These are phyloP conservation scores for Panagrolaimus sp. DNA, from an alignment of 1,140 invertebrate species.

Conservation along the genomic window DNA sequence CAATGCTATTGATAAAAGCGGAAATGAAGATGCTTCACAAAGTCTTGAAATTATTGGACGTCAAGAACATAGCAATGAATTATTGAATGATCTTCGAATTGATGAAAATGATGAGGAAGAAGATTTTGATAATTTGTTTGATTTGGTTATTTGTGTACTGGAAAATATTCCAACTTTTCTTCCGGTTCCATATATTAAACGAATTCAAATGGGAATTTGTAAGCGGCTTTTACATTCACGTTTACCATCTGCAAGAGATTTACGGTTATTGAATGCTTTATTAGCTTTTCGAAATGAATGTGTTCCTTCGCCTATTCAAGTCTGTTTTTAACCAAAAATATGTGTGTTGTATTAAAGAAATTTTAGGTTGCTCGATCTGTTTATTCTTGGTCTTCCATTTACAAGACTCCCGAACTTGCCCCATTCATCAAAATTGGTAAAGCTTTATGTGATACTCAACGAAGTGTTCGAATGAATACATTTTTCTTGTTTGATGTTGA, in stretches of 20 bases:
- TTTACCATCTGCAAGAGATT: not conserved
- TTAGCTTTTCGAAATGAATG: not conserved
- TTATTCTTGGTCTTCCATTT: not conserved
- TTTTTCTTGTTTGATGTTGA: no score
- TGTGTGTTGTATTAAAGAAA: not conserved
- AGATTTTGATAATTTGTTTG: not conserved
- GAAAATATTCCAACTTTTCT: not conserved
- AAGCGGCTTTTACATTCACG: not conserved
- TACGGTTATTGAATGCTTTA: constrained; percentile 7
- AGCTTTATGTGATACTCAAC: not conserved
- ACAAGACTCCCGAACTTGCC: not conserved
- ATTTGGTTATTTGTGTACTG: not conserved
- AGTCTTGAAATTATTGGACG: no score
- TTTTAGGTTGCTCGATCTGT: not conserved
- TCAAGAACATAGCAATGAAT: no score
- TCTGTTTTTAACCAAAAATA: not conserved
- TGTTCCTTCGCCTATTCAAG: not conserved
- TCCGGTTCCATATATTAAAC: not conserved
- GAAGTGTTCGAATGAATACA: no score
- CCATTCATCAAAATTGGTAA: not conserved
- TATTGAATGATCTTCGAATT: not conserved
- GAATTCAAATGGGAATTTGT: not conserved
- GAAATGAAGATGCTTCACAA: not conserved
- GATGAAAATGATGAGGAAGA: not conserved
- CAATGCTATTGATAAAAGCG: not conserved